Evolutionary conservation across 1,140 invertebrate genomes (phyloP), one percentile per base, ranked within the genome.

Genomic region (Bombus haemorrhoidalis): DNA sequence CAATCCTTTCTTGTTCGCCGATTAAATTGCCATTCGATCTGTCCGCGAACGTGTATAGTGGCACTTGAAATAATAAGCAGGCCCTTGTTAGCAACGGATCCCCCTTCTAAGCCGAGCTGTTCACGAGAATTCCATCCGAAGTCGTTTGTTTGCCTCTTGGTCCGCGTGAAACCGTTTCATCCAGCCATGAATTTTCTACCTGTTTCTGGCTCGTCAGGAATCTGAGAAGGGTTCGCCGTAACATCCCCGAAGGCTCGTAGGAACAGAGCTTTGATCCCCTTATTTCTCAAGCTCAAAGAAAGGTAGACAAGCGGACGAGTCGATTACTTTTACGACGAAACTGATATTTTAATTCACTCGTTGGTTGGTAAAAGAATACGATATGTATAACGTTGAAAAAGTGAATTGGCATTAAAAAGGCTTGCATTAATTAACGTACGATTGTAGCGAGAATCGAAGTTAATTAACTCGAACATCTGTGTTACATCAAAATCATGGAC

Each of bases 21-120:
- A n/a, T 39, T 57, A 34, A 83, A 80, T 73, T 39, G 47, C 32
- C 41, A 72, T 43, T 85, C 34, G 72, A 69, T 68, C 53, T 39
- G 39, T 72, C 32, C 62, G 13, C 41, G 32, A 71, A 85, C 78
- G 34, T 37, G 53, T 43, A 71, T 47, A 76, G 57, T 76, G 59
- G 81, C 59, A 79, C 81, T 79, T 73, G 68, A 86, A 86, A 84
- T 84, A 79, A 84, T 84, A 86, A 86, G 85, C 59, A n/a, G 57
- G 53, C 62, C 75, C 73, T 83, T 77, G 81, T 83, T 83, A 83
- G 73, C 62, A 77, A 32, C 47, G 80, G 68, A 83, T 81, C 32
- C 75, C 73, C 34, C 39, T 62, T 53, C 41, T 39, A 28, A 39
- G 34, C 25, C 3, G 37, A 12, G 64, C 22, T 62, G 64, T 77